phyloP scores from a whole-genome alignment of 2,888 invertebrate genomes.

The Hyppa rectilinea region DNA sequence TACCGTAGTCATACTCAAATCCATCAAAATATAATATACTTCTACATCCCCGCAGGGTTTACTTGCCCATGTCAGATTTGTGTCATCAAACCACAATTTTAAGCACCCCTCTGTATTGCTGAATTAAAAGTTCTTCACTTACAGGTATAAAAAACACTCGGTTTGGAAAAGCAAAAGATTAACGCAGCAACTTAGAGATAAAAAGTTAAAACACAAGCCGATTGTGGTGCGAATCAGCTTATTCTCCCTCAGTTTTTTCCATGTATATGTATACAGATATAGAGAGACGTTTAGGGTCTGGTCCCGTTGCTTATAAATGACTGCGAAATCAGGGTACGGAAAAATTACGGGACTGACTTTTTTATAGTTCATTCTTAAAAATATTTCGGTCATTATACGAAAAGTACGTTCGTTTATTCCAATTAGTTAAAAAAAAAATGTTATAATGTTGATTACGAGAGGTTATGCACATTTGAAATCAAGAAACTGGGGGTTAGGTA shows the following conservation, averaged over 20 bases:
- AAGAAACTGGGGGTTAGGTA: background rate
- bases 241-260: slow-evolving; percentile 62
- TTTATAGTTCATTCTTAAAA: slow-evolving; percentile 31
- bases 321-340: slow-evolving; percentile 50
- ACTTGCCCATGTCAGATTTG: slow-evolving; percentile 43
- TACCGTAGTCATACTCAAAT: background rate
- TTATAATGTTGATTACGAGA: background rate
- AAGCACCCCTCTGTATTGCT: slow-evolving; percentile 47
- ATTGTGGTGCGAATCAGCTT: slow-evolving; percentile 73
- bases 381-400: slow-evolving; percentile 2
- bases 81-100: slow-evolving; percentile 55
- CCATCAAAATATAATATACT: slow-evolving; percentile 17
- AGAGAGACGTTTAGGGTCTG: slow-evolving; percentile 53
- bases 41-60: slow-evolving; percentile 6
- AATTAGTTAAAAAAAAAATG: background rate
- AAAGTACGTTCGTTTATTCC: background rate
- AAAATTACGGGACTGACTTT: slow-evolving; percentile 40
- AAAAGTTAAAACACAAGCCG: slow-evolving; percentile 69
- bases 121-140: slow-evolving; percentile 48
- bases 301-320: slow-evolving; percentile 60
- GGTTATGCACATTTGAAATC: background rate
- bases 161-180: slow-evolving; percentile 66
- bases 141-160: slow-evolving; percentile 59
- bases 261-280: slow-evolving; percentile 44
- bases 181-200: slow-evolving; percentile 65